phyloP scores from a whole-genome alignment of 2,113 vertebrate genomes.

The Cyanoramphus novaezelandiae region DNA sequence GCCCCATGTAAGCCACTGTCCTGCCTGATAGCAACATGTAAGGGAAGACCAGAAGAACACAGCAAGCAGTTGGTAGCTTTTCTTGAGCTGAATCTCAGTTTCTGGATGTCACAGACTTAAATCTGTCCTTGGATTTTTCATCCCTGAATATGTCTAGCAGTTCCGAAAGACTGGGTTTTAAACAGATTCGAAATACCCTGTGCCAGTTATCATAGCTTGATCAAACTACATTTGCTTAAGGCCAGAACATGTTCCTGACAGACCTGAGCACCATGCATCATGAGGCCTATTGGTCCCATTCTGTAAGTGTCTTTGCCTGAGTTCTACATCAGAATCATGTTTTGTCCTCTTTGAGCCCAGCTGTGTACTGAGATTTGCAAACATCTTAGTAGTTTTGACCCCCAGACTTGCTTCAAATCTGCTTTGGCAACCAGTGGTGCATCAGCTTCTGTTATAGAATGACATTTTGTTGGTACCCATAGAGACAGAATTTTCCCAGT shows the following conservation, averaged over 20 bases:
- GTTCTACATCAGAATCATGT: background rate
- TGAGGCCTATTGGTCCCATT: rapidly evolving
- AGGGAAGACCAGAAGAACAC: background rate
- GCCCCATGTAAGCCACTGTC: background rate
- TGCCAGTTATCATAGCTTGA: background rate
- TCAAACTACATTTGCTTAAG: background rate
- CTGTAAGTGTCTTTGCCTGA: background rate
- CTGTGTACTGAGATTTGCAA: background rate
- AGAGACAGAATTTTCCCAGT: rapidly evolving
- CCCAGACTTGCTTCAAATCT: background rate
- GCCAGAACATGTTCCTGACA: background rate
- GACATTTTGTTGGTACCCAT: background rate
- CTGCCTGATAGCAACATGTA: background rate
- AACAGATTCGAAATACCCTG: background rate
- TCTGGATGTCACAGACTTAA: background rate
- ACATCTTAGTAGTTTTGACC: background rate
- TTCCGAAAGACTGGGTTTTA: background rate
- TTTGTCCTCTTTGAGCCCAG: background rate
- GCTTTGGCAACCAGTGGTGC: background rate
- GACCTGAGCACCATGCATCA: background rate
- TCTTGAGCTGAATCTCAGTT: background rate
- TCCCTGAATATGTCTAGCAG: background rate
- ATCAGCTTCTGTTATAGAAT: background rate
- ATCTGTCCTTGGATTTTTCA: background rate
- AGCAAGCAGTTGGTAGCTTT: background rate